Evolutionary conservation across 2,797 vertebrate genomes (phyloP).

Genomic region (Pampus argenteus): DNA sequence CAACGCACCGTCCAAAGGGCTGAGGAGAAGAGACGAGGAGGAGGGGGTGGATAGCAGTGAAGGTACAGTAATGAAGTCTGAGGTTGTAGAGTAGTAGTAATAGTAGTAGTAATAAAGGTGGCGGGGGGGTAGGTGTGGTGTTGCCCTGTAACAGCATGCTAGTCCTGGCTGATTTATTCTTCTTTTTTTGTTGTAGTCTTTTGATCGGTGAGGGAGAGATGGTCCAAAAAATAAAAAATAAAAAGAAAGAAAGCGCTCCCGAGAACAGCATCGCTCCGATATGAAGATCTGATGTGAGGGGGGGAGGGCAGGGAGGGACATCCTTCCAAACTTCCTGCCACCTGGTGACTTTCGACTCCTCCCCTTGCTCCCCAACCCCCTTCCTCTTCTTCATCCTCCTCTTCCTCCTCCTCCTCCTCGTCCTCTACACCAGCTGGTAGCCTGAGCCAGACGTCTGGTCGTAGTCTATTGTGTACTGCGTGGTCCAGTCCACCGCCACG

Average conservation of each 20-base stretch:
- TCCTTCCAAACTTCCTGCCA: slow-evolving; percentile 30
- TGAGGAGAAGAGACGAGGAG: slow-evolving; percentile 60
- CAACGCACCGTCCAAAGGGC: slow-evolving; percentile 87
- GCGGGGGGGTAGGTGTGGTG: slow-evolving; percentile 81
- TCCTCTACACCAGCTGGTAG: slow-evolving; percentile 96
- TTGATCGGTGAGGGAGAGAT: slow-evolving; percentile 82
- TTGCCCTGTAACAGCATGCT: slow-evolving; percentile 91
- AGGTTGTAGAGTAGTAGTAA: slow-evolving; percentile 51
- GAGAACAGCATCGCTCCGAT: slow-evolving; percentile 71
- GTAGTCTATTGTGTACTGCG: slow-evolving; percentile 98
- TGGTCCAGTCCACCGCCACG: slow-evolving; percentile 96
- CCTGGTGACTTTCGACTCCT: slow-evolving; percentile 2
- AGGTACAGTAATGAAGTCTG: slow-evolving; percentile 44
- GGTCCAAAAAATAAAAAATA: slow-evolving; percentile 67
- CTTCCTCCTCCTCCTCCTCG: slow-evolving; percentile 26
- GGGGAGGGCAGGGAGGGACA: slow-evolving; percentile 15
- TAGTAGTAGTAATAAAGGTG: slow-evolving; percentile 62
- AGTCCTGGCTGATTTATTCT: slow-evolving; percentile 84
- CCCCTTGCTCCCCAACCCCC: background rate
- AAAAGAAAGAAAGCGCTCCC: slow-evolving; percentile 83
- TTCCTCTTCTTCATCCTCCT: slow-evolving; percentile 7
- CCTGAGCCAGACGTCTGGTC: slow-evolving; percentile 97
- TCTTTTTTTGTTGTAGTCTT: slow-evolving; percentile 66
- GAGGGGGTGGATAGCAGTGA: slow-evolving; percentile 29
- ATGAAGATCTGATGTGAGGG: no score